Base-by-base conservation (phyloP, 1,140 invertebrate species). In the Psix sp. region DNA sequence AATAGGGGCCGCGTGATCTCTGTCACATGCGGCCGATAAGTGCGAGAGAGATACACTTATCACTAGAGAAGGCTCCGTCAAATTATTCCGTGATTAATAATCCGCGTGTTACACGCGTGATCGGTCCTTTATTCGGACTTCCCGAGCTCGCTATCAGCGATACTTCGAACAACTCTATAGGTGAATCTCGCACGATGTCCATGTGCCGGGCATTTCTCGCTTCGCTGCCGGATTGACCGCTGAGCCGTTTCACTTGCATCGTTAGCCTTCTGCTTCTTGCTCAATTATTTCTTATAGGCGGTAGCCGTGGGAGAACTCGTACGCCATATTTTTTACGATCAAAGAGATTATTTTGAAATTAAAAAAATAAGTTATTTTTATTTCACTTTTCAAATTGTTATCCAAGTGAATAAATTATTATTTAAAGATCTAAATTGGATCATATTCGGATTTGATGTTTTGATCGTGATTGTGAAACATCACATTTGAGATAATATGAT, bases 41-140 rank as follows among this genome's bases (percentile, higher is more conserved):
- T n/a, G n/a, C n/a, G n/a, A n/a, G 60, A 45, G n/a, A 14, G 36
- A 49, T 14, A 24, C 1, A 39, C 20, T 18, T 9, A 46, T 13
- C 3, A 15, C 45, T 31, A 20, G 40, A 49, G 54, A 57, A 67
- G 42, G 49, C 68, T 67, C 71, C 77, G 79, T 80, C 78, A 80
- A 84, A 86, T 86, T 86, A 85, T 85, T 81, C 82, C 45, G 72
- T 83, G 83, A 86, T 85, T 85, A 84, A 86, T 86, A 85, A 86
- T 86, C 83, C 77, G 72, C 77, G 73, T 77, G 83, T 86, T 86
- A 85, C 83, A 85, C 84, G 83, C 84, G 84, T 82, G 84, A 85
- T 85, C 82, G 80, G 80, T 10, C 78, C 83, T 81, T 84, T 80
- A 82, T 84, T 62, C 68, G 36, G 42, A 36, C 31, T 72, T 76